phyloP scores from a whole-genome alignment of 2,888 invertebrate species.

The Hyppa rectilinea region DNA sequence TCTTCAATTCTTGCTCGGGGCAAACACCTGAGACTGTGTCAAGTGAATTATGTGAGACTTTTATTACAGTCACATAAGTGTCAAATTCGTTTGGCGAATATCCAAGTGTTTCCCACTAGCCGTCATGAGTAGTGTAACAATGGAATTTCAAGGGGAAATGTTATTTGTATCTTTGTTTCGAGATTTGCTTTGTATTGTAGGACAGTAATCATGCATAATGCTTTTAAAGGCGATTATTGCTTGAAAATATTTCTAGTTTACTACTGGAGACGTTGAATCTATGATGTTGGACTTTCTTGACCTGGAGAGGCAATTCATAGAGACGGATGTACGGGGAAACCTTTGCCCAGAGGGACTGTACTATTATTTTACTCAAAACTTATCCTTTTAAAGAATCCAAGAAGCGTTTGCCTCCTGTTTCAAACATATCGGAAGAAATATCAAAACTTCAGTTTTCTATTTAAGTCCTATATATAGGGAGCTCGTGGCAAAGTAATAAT shows the following conservation, averaged over 20 bases:
- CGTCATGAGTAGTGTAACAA: constrained; percentile 78
- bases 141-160: constrained; percentile 76
- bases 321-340: too few species aligned
- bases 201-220: constrained; percentile 28
- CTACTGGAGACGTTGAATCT: not conserved
- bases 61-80: constrained; percentile 53
- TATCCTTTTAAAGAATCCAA: not conserved
- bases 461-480: too few species aligned
- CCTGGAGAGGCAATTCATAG: not conserved
- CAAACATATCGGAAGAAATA: not conserved
- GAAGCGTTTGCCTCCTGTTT: not conserved
- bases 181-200: constrained; percentile 36
- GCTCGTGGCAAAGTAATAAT: too few species aligned
- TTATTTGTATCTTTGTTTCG: constrained; percentile 74
- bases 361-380: not conserved
- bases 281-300: not conserved
- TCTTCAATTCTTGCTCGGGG: constrained; percentile 79
- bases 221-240: not conserved
- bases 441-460: not conserved
- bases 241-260: not conserved
- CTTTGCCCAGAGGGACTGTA: not conserved
- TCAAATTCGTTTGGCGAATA: constrained; percentile 52
- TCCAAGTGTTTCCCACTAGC: constrained; percentile 71
- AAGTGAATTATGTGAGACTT: constrained; percentile 56
- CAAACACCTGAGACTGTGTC: constrained; percentile 80